These are phyloP conservation scores for Phragmatobia fuliginosa DNA, from an alignment of 2,888 invertebrate genomes.

Conservation along the genomic window DNA sequence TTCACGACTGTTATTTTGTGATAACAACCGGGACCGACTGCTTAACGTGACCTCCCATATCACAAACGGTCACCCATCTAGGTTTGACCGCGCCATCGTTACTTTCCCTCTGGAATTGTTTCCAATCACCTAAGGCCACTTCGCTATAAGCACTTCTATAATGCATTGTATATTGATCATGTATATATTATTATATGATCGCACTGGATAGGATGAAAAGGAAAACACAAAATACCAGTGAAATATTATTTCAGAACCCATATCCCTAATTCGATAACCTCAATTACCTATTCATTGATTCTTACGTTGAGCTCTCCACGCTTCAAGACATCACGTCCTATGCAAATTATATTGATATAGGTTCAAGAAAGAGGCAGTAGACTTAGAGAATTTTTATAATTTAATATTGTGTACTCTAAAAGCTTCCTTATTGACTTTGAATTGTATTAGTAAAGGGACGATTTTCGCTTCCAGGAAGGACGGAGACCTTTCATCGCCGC, in stretches of 20 bases:
- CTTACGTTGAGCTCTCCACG: background rate
- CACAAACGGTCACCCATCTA: too few species aligned
- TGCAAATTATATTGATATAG: background rate
- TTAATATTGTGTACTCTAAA: background rate
- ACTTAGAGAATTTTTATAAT: background rate
- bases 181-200: too few species aligned
- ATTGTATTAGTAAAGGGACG: background rate
- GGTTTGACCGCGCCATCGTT: too few species aligned
- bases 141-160: too few species aligned
- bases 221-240: background rate
- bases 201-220: too few species aligned
- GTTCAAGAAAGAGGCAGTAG: background rate
- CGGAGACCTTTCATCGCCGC: constrained; percentile 82
- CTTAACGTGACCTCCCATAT: too few species aligned
- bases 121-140: too few species aligned
- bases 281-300: background rate
- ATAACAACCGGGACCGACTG: too few species aligned
- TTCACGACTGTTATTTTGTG: too few species aligned
- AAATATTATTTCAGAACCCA: background rate
- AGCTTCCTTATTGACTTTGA: background rate
- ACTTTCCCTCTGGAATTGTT: too few species aligned
- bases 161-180: too few species aligned
- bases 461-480: constrained; percentile 56
- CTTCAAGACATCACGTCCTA: background rate
- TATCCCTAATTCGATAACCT: background rate